These are phyloP conservation scores for Pseudomyrmex pallidus DNA, from an alignment of 1,140 invertebrate species.

Conservation along the genomic window DNA sequence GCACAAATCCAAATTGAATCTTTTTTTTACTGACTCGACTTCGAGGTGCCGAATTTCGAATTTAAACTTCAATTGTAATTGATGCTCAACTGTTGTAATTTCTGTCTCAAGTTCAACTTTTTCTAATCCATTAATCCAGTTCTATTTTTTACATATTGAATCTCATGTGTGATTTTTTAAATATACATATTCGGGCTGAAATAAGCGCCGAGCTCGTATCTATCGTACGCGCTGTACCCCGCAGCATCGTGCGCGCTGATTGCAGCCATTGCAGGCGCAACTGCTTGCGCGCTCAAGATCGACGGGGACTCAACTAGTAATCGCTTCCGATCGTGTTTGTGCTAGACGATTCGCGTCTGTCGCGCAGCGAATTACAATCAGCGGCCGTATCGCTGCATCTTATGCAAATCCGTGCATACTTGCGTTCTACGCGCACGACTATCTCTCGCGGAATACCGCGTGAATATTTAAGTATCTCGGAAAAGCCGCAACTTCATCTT, in stretches of 20 bases:
- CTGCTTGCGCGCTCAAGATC: constrained; percentile 46
- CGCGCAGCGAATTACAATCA: constrained; percentile 68
- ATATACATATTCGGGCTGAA: no score
- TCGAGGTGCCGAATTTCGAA: not conserved
- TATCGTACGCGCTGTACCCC: constrained; percentile 35
- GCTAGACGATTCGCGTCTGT: constrained; percentile 64
- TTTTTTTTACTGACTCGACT: no score
- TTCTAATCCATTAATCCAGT: not conserved
- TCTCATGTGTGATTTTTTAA: not conserved
- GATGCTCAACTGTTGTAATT: not conserved
- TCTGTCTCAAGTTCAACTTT: not conserved
- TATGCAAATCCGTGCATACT: not conserved
- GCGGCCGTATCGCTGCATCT: constrained; percentile 45
- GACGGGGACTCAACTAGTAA: constrained; percentile 61
- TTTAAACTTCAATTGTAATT: not conserved
- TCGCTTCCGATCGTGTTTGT: constrained; percentile 73
- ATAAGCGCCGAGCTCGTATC: not conserved
- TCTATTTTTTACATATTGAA: not conserved
- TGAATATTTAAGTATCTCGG: not conserved
- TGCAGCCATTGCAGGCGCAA: constrained; percentile 68
- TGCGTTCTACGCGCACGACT: no score
- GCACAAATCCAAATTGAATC: not conserved
- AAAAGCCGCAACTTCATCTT: not conserved
- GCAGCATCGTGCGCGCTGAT: constrained; percentile 52
- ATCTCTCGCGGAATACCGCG: not conserved